Conservation (phyloP, 2,113 vertebrate genomes). For the Muscicapa adusta region DNA sequence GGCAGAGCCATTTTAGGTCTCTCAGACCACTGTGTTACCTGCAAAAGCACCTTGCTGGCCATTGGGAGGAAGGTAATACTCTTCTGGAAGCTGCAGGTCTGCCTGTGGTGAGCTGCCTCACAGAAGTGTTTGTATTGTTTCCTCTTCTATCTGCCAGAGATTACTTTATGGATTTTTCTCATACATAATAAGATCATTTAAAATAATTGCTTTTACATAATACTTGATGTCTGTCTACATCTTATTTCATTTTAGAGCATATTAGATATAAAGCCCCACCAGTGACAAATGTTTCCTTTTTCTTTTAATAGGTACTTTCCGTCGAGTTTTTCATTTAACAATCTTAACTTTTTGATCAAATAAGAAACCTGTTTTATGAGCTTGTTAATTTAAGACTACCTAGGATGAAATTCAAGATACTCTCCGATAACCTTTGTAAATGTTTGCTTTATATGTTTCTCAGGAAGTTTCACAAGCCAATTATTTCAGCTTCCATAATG, state of each 20-base stretch:
- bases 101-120: background rate
- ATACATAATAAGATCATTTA: background rate
- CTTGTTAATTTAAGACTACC: background rate
- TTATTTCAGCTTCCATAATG: constrained; percentile 48
- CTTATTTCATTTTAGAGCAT: background rate
- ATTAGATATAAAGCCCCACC: background rate
- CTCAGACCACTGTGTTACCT: background rate
- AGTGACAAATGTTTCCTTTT: background rate
- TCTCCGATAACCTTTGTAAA: background rate
- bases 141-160: background rate
- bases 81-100: background rate
- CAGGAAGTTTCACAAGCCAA: background rate
- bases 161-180: background rate
- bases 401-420: background rate
- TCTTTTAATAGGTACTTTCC: background rate
- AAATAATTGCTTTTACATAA: background rate
- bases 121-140: background rate
- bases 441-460: background rate
- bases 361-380: background rate
- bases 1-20: background rate
- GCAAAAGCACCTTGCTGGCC: background rate
- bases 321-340: background rate
- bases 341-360: background rate
- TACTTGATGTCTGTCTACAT: background rate
- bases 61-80: background rate